These are phyloP conservation scores for Sinotaia quadrata DNA, from an alignment of 2,888 invertebrate genomes.

Conservation along the genomic window DNA sequence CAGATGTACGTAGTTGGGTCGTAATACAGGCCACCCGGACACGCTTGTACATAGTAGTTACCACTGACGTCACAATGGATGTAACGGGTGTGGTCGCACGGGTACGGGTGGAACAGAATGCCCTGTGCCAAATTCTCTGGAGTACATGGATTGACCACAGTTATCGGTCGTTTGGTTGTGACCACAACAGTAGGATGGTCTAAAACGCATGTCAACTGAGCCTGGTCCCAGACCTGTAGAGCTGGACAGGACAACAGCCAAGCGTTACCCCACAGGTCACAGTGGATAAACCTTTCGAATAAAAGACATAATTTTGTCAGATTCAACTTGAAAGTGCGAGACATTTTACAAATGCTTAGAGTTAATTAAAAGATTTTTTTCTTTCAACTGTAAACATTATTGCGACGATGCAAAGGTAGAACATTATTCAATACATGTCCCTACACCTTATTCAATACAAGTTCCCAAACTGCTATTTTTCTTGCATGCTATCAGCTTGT, in stretches of 20 bases:
- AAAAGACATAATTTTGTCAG: too few species aligned
- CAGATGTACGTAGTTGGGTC: constrained; percentile 20
- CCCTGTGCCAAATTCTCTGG: constrained; percentile 20
- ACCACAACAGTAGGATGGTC: not conserved
- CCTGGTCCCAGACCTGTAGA: constrained; percentile 36
- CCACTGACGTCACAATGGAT: constrained; percentile 37
- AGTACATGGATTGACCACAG: constrained; percentile 23
- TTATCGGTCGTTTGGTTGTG: constrained; percentile 24
- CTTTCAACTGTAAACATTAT: too few species aligned
- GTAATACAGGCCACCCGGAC: constrained; percentile 25
- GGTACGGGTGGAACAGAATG: constrained; percentile 30
- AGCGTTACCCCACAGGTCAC: constrained; percentile 43
- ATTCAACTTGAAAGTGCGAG: too few species aligned
- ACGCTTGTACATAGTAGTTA: constrained; percentile 34
- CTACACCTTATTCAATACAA: too few species aligned
- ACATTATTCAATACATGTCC: too few species aligned
- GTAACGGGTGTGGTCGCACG: constrained; percentile 37
- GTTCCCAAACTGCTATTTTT: too few species aligned
- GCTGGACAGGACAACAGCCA: constrained; percentile 39
- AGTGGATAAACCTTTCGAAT: constrained; percentile 44
- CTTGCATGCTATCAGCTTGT: too few species aligned
- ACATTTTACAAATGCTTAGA: too few species aligned
- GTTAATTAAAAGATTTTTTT: too few species aligned
- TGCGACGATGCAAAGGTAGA: too few species aligned
- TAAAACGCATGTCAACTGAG: constrained; percentile 28